Conservation (phyloP, 2,888 invertebrate genomes). For the Rosalia funebris region DNA sequence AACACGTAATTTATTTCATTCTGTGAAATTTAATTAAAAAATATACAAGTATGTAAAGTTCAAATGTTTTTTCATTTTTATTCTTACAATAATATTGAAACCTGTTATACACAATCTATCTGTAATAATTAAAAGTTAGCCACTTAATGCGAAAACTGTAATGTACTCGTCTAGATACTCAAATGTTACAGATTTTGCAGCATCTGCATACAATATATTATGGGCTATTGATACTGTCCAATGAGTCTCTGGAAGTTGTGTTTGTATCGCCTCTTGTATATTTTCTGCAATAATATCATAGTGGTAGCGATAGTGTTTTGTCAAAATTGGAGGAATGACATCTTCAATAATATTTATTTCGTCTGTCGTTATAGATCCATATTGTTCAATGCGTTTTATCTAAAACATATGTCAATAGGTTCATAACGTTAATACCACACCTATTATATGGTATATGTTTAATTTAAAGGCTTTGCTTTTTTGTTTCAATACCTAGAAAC, state of each 20-base stretch:
- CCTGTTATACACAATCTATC: neutral
- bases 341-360: neutral
- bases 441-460: too few species aligned
- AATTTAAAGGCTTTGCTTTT: too few species aligned
- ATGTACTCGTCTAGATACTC: neutral
- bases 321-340: neutral
- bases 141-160: neutral
- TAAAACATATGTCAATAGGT: neutral
- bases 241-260: neutral
- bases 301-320: neutral
- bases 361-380: neutral
- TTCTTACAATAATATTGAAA: neutral
- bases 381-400: neutral
- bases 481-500: too few species aligned
- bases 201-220: neutral
- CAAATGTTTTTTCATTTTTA: neutral
- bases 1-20: too few species aligned
- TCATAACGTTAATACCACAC: neutral
- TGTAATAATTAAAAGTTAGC: neutral
- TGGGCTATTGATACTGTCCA: neutral
- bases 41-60: neutral
- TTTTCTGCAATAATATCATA: neutral
- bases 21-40: too few species aligned
- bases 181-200: neutral
- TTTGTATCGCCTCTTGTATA: neutral